Evolutionary conservation across 2,113 vertebrate species (phyloP).

Genomic region (Cebidichthys violaceus): DNA sequence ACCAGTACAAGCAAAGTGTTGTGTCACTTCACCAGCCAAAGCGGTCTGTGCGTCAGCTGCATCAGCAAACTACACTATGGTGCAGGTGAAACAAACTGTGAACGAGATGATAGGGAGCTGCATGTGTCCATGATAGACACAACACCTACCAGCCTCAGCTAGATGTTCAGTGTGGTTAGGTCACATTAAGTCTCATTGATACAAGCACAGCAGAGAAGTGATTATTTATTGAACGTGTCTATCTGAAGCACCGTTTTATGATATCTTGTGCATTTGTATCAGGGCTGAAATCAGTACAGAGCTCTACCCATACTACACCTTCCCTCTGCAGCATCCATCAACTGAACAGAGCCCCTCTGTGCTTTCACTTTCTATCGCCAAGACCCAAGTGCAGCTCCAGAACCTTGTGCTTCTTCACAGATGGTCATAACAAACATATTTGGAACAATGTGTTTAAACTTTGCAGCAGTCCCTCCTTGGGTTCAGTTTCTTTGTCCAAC

Average conservation of each 20-base stretch:
- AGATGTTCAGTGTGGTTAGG: background rate
- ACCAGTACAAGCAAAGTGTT: background rate
- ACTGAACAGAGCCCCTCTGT: background rate
- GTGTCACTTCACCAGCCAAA: background rate
- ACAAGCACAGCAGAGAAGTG: background rate
- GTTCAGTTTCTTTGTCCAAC: slow-evolving; percentile 11
- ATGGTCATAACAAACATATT: background rate
- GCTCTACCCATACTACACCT: too few species aligned
- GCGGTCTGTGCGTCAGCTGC: background rate
- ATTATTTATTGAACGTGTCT: background rate
- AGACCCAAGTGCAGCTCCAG: background rate
- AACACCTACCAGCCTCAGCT: background rate
- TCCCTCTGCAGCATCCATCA: background rate
- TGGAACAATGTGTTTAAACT: background rate
- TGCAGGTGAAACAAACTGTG: background rate
- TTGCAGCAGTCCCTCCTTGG: background rate
- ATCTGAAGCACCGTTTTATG: background rate
- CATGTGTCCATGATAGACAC: background rate
- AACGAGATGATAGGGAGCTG: background rate
- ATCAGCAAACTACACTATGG: background rate
- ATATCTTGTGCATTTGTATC: background rate
- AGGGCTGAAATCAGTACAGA: background rate
- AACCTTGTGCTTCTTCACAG: background rate
- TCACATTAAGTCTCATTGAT: background rate
- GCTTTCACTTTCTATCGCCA: background rate